Conservation (phyloP, 2,797 vertebrate species). For the Tenualosa thibaudeaui region DNA sequence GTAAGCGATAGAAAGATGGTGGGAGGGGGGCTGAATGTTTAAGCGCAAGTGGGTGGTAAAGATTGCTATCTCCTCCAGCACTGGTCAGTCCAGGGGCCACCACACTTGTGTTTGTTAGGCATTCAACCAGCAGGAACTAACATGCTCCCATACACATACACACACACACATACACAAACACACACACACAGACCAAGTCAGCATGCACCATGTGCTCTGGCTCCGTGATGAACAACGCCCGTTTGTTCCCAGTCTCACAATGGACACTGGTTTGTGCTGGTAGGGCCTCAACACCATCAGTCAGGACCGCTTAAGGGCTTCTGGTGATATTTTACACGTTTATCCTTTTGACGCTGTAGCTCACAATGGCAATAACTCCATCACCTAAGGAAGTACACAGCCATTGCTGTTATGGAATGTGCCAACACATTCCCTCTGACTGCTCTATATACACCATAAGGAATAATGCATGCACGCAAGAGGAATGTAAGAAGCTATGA, state of each 20-base stretch:
- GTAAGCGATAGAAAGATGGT: slow-evolving; percentile 7
- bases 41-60: slow-evolving; percentile 36
- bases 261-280: slow-evolving; percentile 33
- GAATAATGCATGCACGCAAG: too few species aligned
- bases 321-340: slow-evolving; percentile 53
- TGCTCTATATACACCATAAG: background rate
- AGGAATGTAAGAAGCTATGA: background rate
- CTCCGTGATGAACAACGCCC: slow-evolving; percentile 17
- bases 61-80: slow-evolving; percentile 42
- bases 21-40: slow-evolving; percentile 14
- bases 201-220: slow-evolving; percentile 21
- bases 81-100: slow-evolving; percentile 5
- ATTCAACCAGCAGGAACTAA: slow-evolving; percentile 38
- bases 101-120: slow-evolving; percentile 36
- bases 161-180: slow-evolving; percentile 34
- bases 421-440: background rate
- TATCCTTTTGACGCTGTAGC: slow-evolving; percentile 43
- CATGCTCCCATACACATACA: slow-evolving; percentile 31
- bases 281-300: background rate
- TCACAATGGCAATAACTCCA: slow-evolving; percentile 12
- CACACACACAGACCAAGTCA: slow-evolving; percentile 33
- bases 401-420: background rate
- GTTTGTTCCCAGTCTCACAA: slow-evolving; percentile 36
- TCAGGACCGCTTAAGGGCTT: slow-evolving; percentile 59
- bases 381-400: background rate